Evolutionary conservation across 2,888 invertebrate species (phyloP).

Genomic region (Carcina quercana): DNA sequence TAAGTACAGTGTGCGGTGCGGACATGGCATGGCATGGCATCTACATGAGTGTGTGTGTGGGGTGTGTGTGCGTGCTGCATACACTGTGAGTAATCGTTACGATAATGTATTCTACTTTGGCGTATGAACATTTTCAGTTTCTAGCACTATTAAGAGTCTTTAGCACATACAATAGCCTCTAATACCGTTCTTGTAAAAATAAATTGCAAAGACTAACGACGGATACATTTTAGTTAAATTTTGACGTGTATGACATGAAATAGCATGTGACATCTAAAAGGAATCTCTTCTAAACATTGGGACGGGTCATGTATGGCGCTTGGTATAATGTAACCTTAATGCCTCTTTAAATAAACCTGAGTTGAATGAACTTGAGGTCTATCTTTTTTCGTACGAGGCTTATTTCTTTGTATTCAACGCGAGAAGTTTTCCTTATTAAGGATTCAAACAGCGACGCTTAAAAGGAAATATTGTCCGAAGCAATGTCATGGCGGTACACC

Average conservation of each 20-base stretch:
- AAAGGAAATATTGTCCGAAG: slow-evolving; percentile 63
- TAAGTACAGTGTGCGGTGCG: no score
- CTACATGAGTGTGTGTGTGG: neutral
- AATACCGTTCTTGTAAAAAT: no score
- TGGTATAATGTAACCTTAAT: slow-evolving; percentile 14
- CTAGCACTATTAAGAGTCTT: no score
- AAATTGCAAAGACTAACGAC: no score
- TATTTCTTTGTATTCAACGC: slow-evolving; percentile 59
- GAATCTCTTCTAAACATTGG: slow-evolving; percentile 2
- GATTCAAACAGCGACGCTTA: slow-evolving; percentile 65
- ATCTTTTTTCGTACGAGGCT: slow-evolving; percentile 42
- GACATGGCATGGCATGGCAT: neutral
- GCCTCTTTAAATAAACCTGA: slow-evolving; percentile 28
- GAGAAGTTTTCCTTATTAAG: slow-evolving; percentile 59
- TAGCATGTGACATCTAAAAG: slow-evolving; percentile 6
- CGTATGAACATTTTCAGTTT: no score
- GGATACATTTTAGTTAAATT: no score
- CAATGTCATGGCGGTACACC: no score
- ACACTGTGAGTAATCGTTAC: no score
- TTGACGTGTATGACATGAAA: no score
- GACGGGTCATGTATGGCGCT: slow-evolving; percentile 14
- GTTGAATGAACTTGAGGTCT: slow-evolving; percentile 56
- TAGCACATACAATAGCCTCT: no score
- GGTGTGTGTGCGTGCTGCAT: no score
- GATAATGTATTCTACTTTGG: no score